Percentiles rank a stretch among this genome's conserved stretches.
Conservation (phyloP, 2,113 vertebrate genomes). For the Lepus europaeus region DNA sequence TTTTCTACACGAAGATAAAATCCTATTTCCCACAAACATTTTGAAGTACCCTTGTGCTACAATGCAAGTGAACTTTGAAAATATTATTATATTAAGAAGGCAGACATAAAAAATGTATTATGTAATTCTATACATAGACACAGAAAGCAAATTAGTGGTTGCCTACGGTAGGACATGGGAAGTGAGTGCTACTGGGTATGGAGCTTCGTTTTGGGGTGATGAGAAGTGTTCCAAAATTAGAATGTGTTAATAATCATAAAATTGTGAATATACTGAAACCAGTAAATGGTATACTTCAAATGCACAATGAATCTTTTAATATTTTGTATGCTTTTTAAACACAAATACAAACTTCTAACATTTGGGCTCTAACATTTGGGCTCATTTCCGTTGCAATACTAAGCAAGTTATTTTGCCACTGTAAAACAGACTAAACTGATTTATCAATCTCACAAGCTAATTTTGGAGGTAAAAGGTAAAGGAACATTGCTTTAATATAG, state of each 20-base stretch:
- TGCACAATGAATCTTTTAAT: not conserved
- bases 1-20: no score
- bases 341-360: not conserved
- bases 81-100: not conserved
- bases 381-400: not conserved
- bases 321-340: not conserved
- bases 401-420: not conserved
- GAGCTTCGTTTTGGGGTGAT: not conserved
- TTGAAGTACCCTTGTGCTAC: no score
- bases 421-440: not conserved
- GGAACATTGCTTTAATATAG: constrained; percentile 25
- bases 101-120: not conserved
- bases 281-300: constrained; percentile 18
- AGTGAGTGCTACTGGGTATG: not conserved
- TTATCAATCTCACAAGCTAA: constrained; percentile 23
- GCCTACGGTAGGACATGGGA: not conserved
- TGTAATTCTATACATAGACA: not conserved
- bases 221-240: constrained; percentile 51
- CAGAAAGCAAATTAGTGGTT: not conserved
- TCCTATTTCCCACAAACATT: no score
- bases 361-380: not conserved
- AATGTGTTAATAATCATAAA: constrained; percentile 9
- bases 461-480: constrained; percentile 52
- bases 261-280: constrained; percentile 8
- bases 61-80: no score